Conservation (phyloP, 2,888 invertebrate genomes). For the Mylabris sibirica region DNA sequence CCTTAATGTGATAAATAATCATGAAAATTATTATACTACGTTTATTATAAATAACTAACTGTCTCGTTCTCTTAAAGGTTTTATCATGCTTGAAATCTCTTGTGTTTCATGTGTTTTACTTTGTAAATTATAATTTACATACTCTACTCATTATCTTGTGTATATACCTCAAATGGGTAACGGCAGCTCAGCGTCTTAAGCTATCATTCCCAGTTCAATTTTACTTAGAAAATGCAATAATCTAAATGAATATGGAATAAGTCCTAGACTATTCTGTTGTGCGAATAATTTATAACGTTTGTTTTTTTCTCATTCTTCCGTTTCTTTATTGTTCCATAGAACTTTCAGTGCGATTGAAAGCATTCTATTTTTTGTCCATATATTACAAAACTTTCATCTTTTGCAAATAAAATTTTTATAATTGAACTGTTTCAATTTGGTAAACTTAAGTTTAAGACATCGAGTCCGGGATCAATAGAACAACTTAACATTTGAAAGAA, state of each 20-base stretch:
- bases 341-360: not conserved
- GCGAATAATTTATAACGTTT: not conserved
- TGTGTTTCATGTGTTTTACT: slow-evolving; percentile 36
- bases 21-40: not conserved
- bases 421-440: too few relatives aligned
- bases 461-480: too few relatives aligned
- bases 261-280: not conserved
- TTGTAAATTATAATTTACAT: slow-evolving; percentile 39
- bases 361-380: too few relatives aligned
- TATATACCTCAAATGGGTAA: slow-evolving; percentile 34
- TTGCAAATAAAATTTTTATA: too few relatives aligned
- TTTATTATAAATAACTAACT: slow-evolving; percentile 28
- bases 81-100: slow-evolving; percentile 24
- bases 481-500: too few relatives aligned
- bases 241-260: not conserved
- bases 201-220: not conserved
- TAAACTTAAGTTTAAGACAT: too few relatives aligned
- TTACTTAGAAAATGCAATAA: not conserved
- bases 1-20: too few relatives aligned
- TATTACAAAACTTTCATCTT: too few relatives aligned
- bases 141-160: slow-evolving; percentile 34
- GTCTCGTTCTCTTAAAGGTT: slow-evolving; percentile 14
- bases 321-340: not conserved
- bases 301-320: too few relatives aligned
- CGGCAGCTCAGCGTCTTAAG: slow-evolving; percentile 1